Percentiles rank a stretch among this genome's conserved stretches.
These are phyloP conservation scores for Gymnoscopelus braueri DNA, from an alignment of 2,797 vertebrate genomes.

Conservation along the genomic window DNA sequence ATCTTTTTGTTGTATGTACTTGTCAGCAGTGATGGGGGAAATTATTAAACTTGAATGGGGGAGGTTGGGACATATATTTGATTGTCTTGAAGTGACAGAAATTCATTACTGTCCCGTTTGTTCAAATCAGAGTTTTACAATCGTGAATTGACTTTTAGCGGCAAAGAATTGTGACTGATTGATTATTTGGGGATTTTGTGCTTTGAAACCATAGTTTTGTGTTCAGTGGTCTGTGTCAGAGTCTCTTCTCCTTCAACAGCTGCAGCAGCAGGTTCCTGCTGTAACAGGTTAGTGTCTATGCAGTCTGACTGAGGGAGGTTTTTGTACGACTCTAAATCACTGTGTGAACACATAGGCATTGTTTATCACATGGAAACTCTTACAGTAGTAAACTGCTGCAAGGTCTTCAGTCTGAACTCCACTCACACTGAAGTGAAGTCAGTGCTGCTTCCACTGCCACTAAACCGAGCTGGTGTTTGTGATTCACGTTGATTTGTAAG, in stretches of 20 bases:
- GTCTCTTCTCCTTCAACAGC: not conserved
- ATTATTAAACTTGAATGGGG: too few species aligned
- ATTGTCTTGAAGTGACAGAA: too few species aligned
- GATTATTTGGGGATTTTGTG: not conserved
- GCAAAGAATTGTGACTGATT: not conserved
- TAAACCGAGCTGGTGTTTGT: slow-evolving; percentile 47
- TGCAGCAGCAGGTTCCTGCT: not conserved
- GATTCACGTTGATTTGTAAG: accelerated
- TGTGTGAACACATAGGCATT: not conserved
- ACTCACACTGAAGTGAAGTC: slow-evolving; percentile 56
- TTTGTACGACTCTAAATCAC: slow-evolving; percentile 35
- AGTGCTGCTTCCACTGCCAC: slow-evolving; percentile 34
- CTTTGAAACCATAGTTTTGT: not conserved
- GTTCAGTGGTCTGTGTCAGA: not conserved
- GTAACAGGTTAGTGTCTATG: too few species aligned
- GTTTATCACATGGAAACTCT: not conserved
- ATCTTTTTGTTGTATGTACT: too few species aligned
- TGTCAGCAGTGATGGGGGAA: too few species aligned
- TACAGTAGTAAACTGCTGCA: slow-evolving; percentile 56
- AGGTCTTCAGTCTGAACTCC: slow-evolving; percentile 56
- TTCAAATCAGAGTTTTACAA: too few species aligned
- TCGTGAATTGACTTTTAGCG: not conserved
- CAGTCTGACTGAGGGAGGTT: slow-evolving; percentile 10
- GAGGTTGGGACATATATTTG: too few species aligned
- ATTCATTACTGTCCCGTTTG: too few species aligned